Base-by-base conservation (phyloP, 2,888 invertebrate species). In the Callinectes sapidus region DNA sequence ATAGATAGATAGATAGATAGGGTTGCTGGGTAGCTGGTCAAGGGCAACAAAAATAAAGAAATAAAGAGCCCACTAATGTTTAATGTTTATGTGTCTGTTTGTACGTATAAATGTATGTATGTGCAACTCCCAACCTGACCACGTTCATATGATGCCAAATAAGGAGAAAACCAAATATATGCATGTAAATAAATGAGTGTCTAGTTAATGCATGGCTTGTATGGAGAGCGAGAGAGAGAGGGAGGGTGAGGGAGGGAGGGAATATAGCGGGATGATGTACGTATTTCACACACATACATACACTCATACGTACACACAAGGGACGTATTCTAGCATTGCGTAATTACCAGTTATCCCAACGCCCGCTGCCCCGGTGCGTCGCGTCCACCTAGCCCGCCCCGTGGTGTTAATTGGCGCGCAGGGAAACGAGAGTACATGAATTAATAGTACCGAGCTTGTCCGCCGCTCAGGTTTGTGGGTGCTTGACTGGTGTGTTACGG, bases 401-500 rank as follows among this genome's bases (percentile, higher is more conserved):
- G 28, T 28, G n/a, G 10, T 71, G 54, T 87, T 55, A 55, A 87
- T 42, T 87, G 54, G 54, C 32, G 42, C 28, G 28, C 32, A 28
- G 13, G n/a, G 18, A 55, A 87, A 55, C 28, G 87, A 87, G 87
- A 87, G 48, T 18, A 81, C 35, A 35, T 81, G 32, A 81, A 81
- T 35, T 35, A 35, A 81, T 32, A 32, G 81, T 18, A 28, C 10
- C 81, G 35, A 81, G 81, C 35, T 18, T 35, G 16, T 35, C 28
- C 81, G 18, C 81, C 35, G 32, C 81, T 5, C 81, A 35, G 35
- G 35, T 32, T 81, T 1, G 81, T 32, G 81, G 81, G 16, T 14
- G 18, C 32, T 81, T 81, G 14, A n/a, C 8, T 32, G 18, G 10
- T 81, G 10, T 32, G 81, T 81, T 81, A 81, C n/a, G n/a, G 81